Conservation (phyloP, 2,888 invertebrate species). For the Ditylenchus weischeri region DNA sequence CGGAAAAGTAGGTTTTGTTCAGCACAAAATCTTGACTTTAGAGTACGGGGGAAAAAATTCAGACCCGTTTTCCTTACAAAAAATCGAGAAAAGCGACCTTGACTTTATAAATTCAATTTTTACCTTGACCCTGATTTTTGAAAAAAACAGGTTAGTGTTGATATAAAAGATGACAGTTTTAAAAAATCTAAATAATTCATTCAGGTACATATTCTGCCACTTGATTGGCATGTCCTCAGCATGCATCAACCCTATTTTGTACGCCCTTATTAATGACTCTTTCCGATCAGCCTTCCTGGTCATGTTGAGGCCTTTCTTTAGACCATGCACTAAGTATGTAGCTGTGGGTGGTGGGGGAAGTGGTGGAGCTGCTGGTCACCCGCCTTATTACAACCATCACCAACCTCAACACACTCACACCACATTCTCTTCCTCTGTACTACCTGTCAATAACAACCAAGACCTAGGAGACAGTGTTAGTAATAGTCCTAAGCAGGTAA, state of each 20-base stretch:
- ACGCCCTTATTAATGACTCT: conserved; percentile 89
- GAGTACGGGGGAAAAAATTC: too few species aligned
- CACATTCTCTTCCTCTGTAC: conserved; percentile 13
- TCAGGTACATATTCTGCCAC: conserved; percentile 65
- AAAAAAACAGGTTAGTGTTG: too few species aligned
- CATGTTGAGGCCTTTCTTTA: conserved; percentile 35
- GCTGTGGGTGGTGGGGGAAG: conserved; percentile 13
- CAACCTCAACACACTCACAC: conserved; percentile 21
- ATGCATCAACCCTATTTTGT: conserved; percentile 83
- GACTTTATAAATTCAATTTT: too few species aligned
- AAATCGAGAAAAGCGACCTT: too few species aligned
- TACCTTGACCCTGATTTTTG: too few species aligned
- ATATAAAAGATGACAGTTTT: too few species aligned
- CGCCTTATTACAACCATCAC: not conserved
- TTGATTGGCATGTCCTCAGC: conserved; percentile 81
- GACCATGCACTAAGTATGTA: conserved; percentile 38
- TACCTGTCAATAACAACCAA: too few species aligned
- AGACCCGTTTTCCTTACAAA: too few species aligned
- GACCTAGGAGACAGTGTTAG: not conserved
- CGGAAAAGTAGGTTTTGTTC: too few species aligned
- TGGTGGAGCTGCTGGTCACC: not conserved
- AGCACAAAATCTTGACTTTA: too few species aligned
- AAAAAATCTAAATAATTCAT: too few species aligned
- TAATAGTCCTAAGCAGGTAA: not conserved
- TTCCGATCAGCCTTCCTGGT: conserved; percentile 64